phyloP scores from a whole-genome alignment of 2,113 vertebrate species.

The Sander lucioperca region DNA sequence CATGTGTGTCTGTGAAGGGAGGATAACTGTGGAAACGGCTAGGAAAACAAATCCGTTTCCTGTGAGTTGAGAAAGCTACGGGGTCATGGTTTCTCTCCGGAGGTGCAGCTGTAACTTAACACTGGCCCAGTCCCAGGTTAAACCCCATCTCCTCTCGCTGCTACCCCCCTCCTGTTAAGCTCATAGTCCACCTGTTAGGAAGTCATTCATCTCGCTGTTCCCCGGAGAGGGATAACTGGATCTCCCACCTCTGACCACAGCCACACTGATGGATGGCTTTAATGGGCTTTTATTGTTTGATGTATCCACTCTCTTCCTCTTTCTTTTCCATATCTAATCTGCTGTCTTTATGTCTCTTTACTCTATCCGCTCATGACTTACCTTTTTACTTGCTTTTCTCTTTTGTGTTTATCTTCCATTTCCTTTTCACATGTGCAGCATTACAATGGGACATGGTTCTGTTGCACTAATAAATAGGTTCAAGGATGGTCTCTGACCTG shows the following conservation, averaged over 20 bases:
- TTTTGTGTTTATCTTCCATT: background rate
- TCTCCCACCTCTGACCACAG: constrained; percentile 44
- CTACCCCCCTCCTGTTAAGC: constrained; percentile 13
- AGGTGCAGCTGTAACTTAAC: constrained; percentile 70
- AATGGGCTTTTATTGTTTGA: constrained; percentile 63
- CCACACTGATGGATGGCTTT: constrained; percentile 49
- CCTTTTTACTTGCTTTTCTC: background rate
- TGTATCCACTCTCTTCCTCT: constrained; percentile 35
- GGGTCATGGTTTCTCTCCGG: constrained; percentile 62
- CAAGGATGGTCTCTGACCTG: background rate
- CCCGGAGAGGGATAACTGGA: constrained; percentile 49
- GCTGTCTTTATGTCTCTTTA: constrained; percentile 16
- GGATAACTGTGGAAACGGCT: constrained; percentile 52
- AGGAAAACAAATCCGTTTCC: constrained; percentile 72
- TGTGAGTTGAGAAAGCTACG: constrained; percentile 47
- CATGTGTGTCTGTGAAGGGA: background rate
- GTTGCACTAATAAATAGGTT: background rate
- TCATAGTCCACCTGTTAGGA: constrained; percentile 77
- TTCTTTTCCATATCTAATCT: constrained; percentile 32
- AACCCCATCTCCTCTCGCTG: constrained; percentile 16
- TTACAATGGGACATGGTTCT: background rate
- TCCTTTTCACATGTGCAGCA: background rate
- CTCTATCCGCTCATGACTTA: constrained; percentile 15
- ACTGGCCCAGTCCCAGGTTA: constrained; percentile 56
- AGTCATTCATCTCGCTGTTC: constrained; percentile 75